A percentile compares a stretch with the other conserved stretches of the same genome.
Conservation (phyloP, 2,797 vertebrate species). For the Octomys mimax region DNA sequence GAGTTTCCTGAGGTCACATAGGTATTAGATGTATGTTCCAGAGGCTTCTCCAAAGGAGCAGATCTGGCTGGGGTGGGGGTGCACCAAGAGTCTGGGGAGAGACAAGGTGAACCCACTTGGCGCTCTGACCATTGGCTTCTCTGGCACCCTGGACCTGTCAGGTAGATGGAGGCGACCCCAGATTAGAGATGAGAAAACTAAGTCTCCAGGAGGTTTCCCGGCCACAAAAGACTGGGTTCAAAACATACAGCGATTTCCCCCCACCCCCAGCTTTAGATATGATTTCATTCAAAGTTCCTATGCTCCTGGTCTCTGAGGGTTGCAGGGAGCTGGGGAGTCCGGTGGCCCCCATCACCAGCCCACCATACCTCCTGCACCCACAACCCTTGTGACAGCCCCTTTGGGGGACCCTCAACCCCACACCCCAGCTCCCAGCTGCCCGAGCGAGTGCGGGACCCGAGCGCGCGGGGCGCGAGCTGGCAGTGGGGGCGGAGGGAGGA, state of each 20-base stretch:
- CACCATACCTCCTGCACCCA: not conserved
- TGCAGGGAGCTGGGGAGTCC: not conserved
- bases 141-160: not conserved
- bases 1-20: not conserved
- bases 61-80: not conserved
- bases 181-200: conserved; percentile 47
- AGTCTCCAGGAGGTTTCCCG: conserved; percentile 25
- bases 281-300: conserved; percentile 66
- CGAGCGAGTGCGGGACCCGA: not conserved
- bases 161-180: not conserved
- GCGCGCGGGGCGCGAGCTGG: conserved; percentile 17
- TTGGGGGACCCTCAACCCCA: not conserved
- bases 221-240: conserved; percentile 73
- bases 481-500: conserved; percentile 81
- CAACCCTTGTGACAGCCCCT: not conserved
- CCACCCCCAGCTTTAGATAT: not conserved
- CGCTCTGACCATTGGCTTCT: not conserved
- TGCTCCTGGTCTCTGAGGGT: conserved; percentile 8
- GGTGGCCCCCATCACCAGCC: not conserved
- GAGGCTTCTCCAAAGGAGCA: not conserved
- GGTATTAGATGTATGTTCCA: not conserved
- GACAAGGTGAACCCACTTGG: not conserved
- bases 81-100: not conserved
- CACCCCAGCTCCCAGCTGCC: not conserved
- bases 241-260: not conserved